A percentile compares a stretch with the other conserved stretches of the same genome.
phyloP scores from a whole-genome alignment of 1,140 invertebrate genomes.

The Lepeophtheirus salmonis region DNA sequence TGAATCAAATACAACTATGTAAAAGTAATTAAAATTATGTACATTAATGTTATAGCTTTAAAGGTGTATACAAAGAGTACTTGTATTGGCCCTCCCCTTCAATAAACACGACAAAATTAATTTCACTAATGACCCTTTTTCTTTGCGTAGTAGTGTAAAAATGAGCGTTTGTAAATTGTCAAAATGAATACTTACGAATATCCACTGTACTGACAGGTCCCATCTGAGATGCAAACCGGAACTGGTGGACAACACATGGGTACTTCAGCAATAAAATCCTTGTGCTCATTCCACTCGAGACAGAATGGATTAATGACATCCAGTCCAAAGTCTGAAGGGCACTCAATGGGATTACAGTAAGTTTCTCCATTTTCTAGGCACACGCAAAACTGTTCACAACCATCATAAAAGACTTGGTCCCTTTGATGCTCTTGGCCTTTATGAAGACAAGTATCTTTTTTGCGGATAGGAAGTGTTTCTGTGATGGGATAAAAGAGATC shows the following conservation, averaged over 20 bases:
- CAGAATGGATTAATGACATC: slow-evolving; percentile 62
- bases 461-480: neutral
- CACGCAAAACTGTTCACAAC: slow-evolving; percentile 47
- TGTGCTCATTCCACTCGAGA: slow-evolving; percentile 58
- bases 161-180: no score
- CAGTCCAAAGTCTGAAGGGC: slow-evolving; percentile 56
- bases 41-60: no score
- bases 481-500: neutral
- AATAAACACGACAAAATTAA: no score
- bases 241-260: slow-evolving; percentile 59
- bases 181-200: neutral
- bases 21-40: no score
- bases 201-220: slow-evolving; percentile 46
- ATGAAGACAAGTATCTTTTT: slow-evolving; percentile 31
- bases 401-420: slow-evolving; percentile 47
- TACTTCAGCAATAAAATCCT: slow-evolving; percentile 45
- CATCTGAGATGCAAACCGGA: slow-evolving; percentile 26
- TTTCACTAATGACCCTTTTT: no score
- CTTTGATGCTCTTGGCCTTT: slow-evolving; percentile 37
- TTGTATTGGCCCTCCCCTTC: no score
- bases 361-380: slow-evolving; percentile 38
- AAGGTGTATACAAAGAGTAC: no score
- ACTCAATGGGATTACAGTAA: slow-evolving; percentile 55
- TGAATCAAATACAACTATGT: no score
- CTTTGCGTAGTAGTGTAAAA: no score